Base-by-base conservation (phyloP, 2,113 vertebrate species). In the Trochalopteron elliotii region DNA sequence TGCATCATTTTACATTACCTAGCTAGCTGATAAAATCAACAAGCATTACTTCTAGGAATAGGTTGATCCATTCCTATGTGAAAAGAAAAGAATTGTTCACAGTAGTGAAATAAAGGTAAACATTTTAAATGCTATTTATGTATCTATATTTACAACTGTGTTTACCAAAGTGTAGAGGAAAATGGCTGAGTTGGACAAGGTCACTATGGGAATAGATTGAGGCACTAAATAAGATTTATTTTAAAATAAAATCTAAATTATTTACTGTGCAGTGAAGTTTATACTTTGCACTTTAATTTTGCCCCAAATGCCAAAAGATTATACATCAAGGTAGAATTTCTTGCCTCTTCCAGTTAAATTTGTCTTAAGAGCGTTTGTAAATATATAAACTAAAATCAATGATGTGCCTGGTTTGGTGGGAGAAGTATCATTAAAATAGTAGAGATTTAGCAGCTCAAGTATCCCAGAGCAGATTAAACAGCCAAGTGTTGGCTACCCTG, bases 221-320 rank as follows among this genome's bases (percentile, higher is more conserved):
- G 92, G 96, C 95, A 97, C 94, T 94, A 94, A 96, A 83, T 88
- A 76, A 88, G 70, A 89, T 94, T 90, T 94, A 95, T 96, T 96
- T 96, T 91, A 84, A 93, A 87, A 94, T 61, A 71, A 89, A 97
- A 93, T 86, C 84, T 93, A 87, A 96, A 93, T 94, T 95, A 89
- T 96, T 70, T 85, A 67, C 81, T 65, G 97, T 97, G 97, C 97
- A 97, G 96, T 97, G 95, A 96, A 95, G 79, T 96, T 90, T 87
- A 91, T 96, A 96, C 95, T 97, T 97, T 97, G 97, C 97, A 97
- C 97, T 97, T 97, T 96, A 96, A 92, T 93, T 96, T 96, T 96
- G 86, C 96, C 95, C 92, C 61, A 1, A 65, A 97, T 97, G 94
- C 97, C 96, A 96, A 97, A 96, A 97, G 78, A 90, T 84, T 94